Base-by-base conservation (phyloP, 2,797 vertebrate genomes). In the Phoeniculus purpureus region DNA sequence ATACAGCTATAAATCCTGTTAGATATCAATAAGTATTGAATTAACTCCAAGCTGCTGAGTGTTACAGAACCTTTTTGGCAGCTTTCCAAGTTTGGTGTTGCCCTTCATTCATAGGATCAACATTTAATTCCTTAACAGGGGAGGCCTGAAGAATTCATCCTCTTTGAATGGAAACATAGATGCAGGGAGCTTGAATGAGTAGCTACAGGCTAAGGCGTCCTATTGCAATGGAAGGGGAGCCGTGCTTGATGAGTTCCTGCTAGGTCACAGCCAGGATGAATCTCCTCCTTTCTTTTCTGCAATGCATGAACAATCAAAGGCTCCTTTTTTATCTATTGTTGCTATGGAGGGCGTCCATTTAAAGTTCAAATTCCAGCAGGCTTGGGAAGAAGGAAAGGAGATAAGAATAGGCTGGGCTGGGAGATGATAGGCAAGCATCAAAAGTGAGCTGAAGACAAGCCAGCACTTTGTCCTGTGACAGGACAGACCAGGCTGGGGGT, bases 231-330 rank as follows among this genome's bases (percentile, higher is more conserved):
- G 94, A 79, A 85, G 81, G 95, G 91, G 96, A 96, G 88, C 91
- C 0, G 75, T 74, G 93, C 94, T 93, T 94, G 94, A 95, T 85
- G 93, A 94, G 97, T 90, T 96, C 91, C 93, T 96, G 94, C 95
- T 93, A 96, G 93, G 96, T 94, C 45, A 3, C 87, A 95, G 95
- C 79, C 91, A 95, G 96, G 97, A 97, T 96, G 94, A 96, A 96
- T 96, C 95, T 96, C 80, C 40, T 93, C 95, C 86, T 96, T 97
- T 97, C 95, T 96, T 96, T 87, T 81, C 83, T 7, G 84, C 73
- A 83, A 96, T 4, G 92, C 96, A 94, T 97, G 96, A 97, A 96
- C 97, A 97, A 96, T 97, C 97, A 97, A 97, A 97, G 96, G 92
- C 94, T 94, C 82, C 81, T 94, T 97, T 97, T 97, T 97, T 96